Conservation (phyloP, 2,888 invertebrate species). For the Gastracanthus pulcherrimus region DNA sequence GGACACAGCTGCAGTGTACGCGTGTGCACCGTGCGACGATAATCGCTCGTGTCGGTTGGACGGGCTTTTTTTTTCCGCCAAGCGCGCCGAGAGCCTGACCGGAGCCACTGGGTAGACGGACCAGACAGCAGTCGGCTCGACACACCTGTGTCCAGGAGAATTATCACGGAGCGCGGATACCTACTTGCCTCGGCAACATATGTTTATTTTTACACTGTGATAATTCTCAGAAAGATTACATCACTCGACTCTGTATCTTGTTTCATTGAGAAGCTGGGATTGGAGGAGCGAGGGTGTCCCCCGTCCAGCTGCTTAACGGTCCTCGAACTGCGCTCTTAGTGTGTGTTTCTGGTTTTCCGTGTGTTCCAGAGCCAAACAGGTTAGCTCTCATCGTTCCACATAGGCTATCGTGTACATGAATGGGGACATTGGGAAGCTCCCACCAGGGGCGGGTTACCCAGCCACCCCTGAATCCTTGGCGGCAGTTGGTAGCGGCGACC, state of each 20-base stretch:
- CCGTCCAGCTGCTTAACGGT: not conserved
- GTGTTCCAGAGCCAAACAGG: conserved; percentile 45
- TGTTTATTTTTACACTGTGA: conserved; percentile 59
- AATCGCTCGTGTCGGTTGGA: not conserved
- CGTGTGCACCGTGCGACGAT: too few species aligned
- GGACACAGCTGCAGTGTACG: not conserved
- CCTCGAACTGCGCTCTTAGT: not conserved
- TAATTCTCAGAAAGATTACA: conserved; percentile 58
- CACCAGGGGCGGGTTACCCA: conserved; percentile 84
- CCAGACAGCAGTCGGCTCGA: not conserved
- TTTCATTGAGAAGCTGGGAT: conserved; percentile 45
- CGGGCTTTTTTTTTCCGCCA: conserved; percentile 10
- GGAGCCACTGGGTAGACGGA: not conserved
- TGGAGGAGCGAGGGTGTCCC: not conserved
- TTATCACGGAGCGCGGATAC: not conserved
- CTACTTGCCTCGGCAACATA: conserved; percentile 50
- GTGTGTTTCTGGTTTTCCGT: not conserved
- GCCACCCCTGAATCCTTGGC: conserved; percentile 84
- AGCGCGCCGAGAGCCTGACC: not conserved
- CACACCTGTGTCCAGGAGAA: not conserved
- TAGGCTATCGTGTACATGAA: conserved; percentile 90
- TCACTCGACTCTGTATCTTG: conserved; percentile 55
- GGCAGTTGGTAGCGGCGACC: conserved; percentile 68
- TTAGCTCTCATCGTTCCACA: conserved; percentile 50
- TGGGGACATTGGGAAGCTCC: conserved; percentile 89